Evolutionary conservation across 2,113 vertebrate genomes (phyloP), one percentile per base, ranked within the genome.

Genomic region (Cavia aperea): DNA sequence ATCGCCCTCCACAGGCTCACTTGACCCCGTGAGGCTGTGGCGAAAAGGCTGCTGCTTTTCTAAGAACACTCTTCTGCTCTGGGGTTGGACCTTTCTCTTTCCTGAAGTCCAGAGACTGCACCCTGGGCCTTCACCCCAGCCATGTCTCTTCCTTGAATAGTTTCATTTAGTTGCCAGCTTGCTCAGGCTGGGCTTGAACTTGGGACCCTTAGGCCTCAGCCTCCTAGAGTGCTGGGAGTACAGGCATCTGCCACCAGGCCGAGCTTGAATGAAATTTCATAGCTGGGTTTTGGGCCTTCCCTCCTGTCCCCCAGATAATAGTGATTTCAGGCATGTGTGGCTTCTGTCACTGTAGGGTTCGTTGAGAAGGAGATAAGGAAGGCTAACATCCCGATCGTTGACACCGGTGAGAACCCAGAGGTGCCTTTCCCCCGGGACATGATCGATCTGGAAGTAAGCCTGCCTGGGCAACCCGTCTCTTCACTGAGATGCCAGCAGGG

Each of bases 331-430:
- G 12, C 21, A 33, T 58, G 49, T 66, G 1, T 7, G 43, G 49
- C 58, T 91, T 94, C 49, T 94, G 7, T 96, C 58, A 0, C 96
- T 87, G 96, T 94, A 99, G 99, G 99, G 70, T 99, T 99, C 98
- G 99, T 99, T 84, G 99, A 99, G 95, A 99, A 99, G 96, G 99
- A 99, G 97, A 99, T 99, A 90, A 99, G 98, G 96, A 99, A 99
- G 95, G 99, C 99, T 24, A 98, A 98, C 93, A 99, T 99, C 92
- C 97, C 98, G 1, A 98, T 99, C 68, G 94, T 99, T 82, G 99
- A 99, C 97, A 99, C 99, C 0, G 99, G 99, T 0, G 99, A 99
- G 96, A 99, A 99, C 96, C 99, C 99, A 0, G 99, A 99, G 97
- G 99, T 99, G 79, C 99, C 99, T 60, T 98, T 99, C 91, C 99